Evolutionary conservation across 2,113 vertebrate genomes (phyloP), one percentile per base, ranked within the genome.

Genomic region (Silurus meridionalis): DNA sequence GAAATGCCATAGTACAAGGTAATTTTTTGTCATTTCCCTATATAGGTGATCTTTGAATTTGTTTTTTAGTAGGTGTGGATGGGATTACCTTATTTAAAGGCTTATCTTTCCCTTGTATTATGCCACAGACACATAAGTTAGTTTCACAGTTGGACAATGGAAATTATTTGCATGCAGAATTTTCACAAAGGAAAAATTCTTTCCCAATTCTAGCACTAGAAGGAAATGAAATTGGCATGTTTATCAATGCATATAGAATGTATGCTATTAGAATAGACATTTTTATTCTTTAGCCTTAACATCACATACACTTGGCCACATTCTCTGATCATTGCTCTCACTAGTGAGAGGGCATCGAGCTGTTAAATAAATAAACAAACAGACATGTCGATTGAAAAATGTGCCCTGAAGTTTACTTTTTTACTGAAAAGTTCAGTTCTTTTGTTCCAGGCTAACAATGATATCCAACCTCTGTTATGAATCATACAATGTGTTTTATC

Each of bases 151-250:
- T 66, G 53, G 77, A 17, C 71, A 84, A 37, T 85, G 86, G 93
- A 78, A 11, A 25, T 91, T 91, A 92, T 92, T 92, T 90, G 88
- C 90, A 92, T 92, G 91, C 92, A 87, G 88, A 93, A 91, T 91
- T 83, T 94, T 94, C 90, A 91, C 85, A 88, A 91, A 91, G 86
- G 71, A 88, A 92, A 91, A 92, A 87, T 8, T 64, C 85, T 91
- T 91, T 92, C 93, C 91, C 91, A 92, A 90, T 87, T 80, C 88
- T 89, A 60, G 85, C 85, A 5, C 90, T 90, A 88, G 89, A 91
- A 92, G 91, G 94, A 94, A 95, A 91, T 93, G 91, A 94, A 94
- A 94, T 93, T 93, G 95, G 91, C 94, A 93, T 60, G 83, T 90
- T 91, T 93, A 92, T 93, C 89, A 86, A 92, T 94, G 92, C 89